Evolutionary conservation across 2,888 invertebrate genomes (phyloP), one percentile per base, ranked within the genome.

Genomic region (Conus canariensis): DNA sequence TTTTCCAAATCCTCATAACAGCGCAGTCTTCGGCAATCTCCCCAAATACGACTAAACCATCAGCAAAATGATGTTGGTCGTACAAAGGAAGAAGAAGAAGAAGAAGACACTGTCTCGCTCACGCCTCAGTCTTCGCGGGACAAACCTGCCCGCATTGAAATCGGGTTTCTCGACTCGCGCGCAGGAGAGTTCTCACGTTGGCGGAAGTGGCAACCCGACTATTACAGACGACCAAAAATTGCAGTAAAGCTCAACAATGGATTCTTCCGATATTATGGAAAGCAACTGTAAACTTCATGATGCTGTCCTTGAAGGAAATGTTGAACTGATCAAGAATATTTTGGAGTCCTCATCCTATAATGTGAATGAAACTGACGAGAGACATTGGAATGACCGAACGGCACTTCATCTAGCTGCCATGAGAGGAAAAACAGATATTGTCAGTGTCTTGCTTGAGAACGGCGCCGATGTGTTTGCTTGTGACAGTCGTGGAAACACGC

Each of bases 401-500:
- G 90, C 91, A 2, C 83, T 93, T n/a, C 93, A 94, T 89, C 56
- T 92, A 14, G 93, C 94, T 22, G 92, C 92, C 12, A 90, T 91
- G 80, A 91, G 93, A 56, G 94, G 94, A 59, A 90, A 92, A 25
- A 19, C 64, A 8, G 92, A 92, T 12, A 88, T 93, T 12, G 88
- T 92, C n/a, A 87, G 88, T 56, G 12, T 92, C 45, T 87, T 94
- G 19, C 87, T 94, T 12, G 90, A 91, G 25, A 74, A 91, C 30
- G 93, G 92, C 6, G 93, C 93, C 3, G 93, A 94, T 74, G 92
- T 91, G 1, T 91, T 86, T 12, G 87, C 90, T 16, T 67, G 86
- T 30, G 94, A 94, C 87, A 90, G 86, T 14, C 92, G 92, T 64
- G 93, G 94, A 9, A 94, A 94, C 88, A 93, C 94, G 8, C 93